phyloP scores from a whole-genome alignment of 1,140 invertebrate species.

The Drosophila pectinifera region DNA sequence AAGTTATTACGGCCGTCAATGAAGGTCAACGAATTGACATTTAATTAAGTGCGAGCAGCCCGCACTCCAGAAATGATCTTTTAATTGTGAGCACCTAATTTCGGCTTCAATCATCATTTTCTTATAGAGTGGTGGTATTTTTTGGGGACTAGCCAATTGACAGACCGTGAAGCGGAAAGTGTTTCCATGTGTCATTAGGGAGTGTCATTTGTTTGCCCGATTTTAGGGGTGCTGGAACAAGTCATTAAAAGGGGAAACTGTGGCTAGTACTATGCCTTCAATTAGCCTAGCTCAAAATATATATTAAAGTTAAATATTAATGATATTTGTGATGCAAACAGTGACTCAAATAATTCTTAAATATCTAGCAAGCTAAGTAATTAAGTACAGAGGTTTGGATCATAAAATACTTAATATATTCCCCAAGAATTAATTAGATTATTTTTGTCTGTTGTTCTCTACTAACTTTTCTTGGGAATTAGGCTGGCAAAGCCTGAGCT shows the following conservation, averaged over 20 bases:
- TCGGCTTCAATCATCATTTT: conserved; percentile 65
- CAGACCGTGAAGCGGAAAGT: conserved; percentile 59
- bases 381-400: not conserved
- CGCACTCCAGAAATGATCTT: conserved; percentile 72
- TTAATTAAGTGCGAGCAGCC: conserved; percentile 72
- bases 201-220: conserved; percentile 17
- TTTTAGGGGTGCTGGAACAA: conserved; percentile 11
- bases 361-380: not conserved
- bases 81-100: conserved; percentile 71
- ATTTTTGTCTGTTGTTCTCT: not conserved
- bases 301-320: not conserved
- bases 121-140: conserved; percentile 3
- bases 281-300: not conserved
- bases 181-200: conserved; percentile 40
- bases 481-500: no score
- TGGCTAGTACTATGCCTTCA: not conserved
- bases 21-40: conserved; percentile 81
- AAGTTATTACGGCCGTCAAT: conserved; percentile 77
- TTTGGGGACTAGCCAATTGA: conserved; percentile 54
- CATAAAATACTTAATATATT: not conserved
- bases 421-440: not conserved
- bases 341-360: not conserved
- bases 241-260: conserved; percentile 9
- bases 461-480: not conserved
- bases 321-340: not conserved